Evolutionary conservation across 1,140 invertebrate species (phyloP).

Genomic region (Pogonus chalceus): DNA sequence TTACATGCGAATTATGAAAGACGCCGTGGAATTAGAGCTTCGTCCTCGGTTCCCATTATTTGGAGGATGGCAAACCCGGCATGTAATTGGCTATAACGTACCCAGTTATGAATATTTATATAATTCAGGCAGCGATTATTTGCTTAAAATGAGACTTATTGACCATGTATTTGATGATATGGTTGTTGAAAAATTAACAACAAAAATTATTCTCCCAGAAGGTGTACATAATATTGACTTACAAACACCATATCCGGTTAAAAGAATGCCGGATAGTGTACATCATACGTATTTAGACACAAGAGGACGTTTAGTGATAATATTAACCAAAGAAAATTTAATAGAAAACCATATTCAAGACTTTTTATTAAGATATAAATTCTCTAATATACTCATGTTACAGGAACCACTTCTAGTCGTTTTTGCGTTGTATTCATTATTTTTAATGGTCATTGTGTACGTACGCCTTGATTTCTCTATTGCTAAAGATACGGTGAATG

Average conservation of each 20-base stretch:
- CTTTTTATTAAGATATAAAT: slow-evolving; percentile 77
- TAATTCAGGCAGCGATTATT: slow-evolving; percentile 52
- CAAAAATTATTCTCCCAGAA: slow-evolving; percentile 93
- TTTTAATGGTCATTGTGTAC: slow-evolving; percentile 87
- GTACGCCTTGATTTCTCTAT: slow-evolving; percentile 94
- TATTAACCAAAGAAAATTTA: slow-evolving; percentile 76
- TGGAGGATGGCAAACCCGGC: slow-evolving; percentile 98
- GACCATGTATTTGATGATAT: slow-evolving; percentile 98
- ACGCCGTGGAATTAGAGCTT: slow-evolving; percentile 92
- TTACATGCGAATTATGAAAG: slow-evolving; percentile 74
- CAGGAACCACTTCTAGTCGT: slow-evolving; percentile 88
- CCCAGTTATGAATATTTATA: slow-evolving; percentile 94
- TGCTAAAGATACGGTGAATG: slow-evolving; percentile 1
- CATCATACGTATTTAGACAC: slow-evolving; percentile 95
- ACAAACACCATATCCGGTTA: slow-evolving; percentile 71
- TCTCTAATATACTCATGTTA: slow-evolving; percentile 77
- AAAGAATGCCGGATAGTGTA: slow-evolving; percentile 59
- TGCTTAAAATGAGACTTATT: slow-evolving; percentile 83
- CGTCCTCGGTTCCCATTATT: slow-evolving; percentile 94
- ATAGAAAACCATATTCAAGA: slow-evolving; percentile 96
- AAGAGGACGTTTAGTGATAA: slow-evolving; percentile 80
- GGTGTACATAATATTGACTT: slow-evolving; percentile 75
- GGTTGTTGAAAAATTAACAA: slow-evolving; percentile 78
- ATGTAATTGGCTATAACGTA: slow-evolving; percentile 94
- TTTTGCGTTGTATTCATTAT: slow-evolving; percentile 82